Conservation (phyloP, 2,113 vertebrate genomes). For the Cyprinodon tularosa region DNA sequence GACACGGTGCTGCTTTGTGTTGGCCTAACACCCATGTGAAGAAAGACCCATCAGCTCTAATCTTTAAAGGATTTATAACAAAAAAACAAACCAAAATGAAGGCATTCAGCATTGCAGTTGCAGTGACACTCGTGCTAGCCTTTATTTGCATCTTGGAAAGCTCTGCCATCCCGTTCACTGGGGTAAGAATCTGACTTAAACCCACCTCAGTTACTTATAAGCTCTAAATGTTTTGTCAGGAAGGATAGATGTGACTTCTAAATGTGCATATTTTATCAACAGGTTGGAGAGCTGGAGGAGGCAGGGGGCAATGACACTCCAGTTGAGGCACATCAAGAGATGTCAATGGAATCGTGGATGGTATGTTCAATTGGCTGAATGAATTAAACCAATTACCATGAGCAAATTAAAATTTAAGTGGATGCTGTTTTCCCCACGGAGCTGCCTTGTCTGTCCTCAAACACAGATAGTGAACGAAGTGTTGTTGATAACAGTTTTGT, state of each 20-base stretch:
- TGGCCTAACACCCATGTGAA: conserved; percentile 59
- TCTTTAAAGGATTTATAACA: conserved; percentile 45
- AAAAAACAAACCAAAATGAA: conserved; percentile 71
- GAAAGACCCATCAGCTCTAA: conserved; percentile 44
- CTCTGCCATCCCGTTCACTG: conserved; percentile 64
- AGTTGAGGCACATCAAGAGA: conserved; percentile 55
- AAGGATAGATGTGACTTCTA: conserved; percentile 39
- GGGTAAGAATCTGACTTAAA: conserved; percentile 66
- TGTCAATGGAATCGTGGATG: conserved; percentile 62
- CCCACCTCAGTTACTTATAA: conserved; percentile 42
- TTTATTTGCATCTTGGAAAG: conserved; percentile 71
- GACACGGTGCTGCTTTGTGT: conserved; percentile 33
- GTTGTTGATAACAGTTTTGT: conserved; percentile 20
- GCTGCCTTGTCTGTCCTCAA: conserved; percentile 16
- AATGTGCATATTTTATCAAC: conserved; percentile 58
- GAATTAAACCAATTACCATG: conserved; percentile 68
- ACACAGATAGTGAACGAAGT: conserved; percentile 26
- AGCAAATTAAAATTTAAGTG: conserved; percentile 69
- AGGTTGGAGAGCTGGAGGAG: conserved; percentile 66
- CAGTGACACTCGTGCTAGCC: conserved; percentile 73
- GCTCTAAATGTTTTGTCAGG: conserved; percentile 52
- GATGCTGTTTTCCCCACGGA: conserved; percentile 49
- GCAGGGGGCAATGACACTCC: conserved; percentile 61
- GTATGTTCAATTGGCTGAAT: conserved; percentile 67
- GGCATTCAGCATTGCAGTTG: conserved; percentile 72